Evolutionary conservation across 1,140 invertebrate species (phyloP), one percentile per base, ranked within the genome.

Genomic region (Trachymyrmex septentrionalis): DNA sequence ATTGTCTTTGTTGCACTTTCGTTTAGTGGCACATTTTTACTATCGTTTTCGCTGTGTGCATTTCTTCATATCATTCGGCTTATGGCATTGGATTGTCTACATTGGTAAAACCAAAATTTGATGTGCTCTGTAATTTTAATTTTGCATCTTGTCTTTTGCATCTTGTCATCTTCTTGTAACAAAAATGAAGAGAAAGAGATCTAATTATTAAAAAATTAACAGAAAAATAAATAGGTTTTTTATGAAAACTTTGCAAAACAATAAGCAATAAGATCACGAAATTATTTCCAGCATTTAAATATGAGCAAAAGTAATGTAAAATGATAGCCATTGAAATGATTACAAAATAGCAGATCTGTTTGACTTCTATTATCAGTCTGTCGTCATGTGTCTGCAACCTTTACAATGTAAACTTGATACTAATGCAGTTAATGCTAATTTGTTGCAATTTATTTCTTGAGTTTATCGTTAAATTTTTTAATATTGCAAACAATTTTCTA

Each of bases 1-100:
- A 84, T 73, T 73, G 55, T 73, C 19, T 84, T 84, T n/a, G 38
- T 21, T 19, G 27, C 24, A 81, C 85, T 86, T 81, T 86, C 64
- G 24, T 66, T 86, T 50, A 38, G 14, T 78, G 24, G 21, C 38
- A 57, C 63, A 61, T 84, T 82, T 81, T 84, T 57, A 73, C 78
- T 44, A 53, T n/a, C 14, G 67, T 84, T 86, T 86, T 64, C 67
- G 78, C 78, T 84, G 34, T 19, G 38, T 50, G 55, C 69, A 27
- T 34, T 82, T 10, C 0, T 61, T 73, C n/a, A 34, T 72, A 63
- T 59, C 24, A 48, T 27, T 48, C 69, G 10, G 1, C 19, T 66
- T 30, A 6, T 19, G n/a, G 63, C 3, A 44, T 67, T 38, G 63
- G 12, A 78, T 10, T 66, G 19, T 64, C 59, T 19, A 12, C 12